Base-by-base conservation (phyloP, 2,888 invertebrate species). In the Phaonia tiefii region DNA sequence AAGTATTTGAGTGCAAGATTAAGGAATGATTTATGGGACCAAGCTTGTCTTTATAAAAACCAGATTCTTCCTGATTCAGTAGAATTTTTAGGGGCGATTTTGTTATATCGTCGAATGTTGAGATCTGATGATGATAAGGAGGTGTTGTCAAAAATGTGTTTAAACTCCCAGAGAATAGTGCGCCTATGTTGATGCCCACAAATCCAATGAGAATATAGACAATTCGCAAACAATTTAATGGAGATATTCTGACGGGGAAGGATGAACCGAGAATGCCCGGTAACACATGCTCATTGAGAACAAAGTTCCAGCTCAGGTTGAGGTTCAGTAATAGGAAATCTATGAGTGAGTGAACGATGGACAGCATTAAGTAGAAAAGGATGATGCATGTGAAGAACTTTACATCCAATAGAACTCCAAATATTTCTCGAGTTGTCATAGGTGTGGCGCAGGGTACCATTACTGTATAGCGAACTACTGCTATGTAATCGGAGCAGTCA, bases 371-470 rank as follows among this genome's bases (percentile, higher is more conserved):
- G 11, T 63, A 31, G 39, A 66, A 77, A 4, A 44, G 15, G 7
- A 72, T 3, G n/a, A 81, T 49, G 0, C 31, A 11, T 0, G 15
- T 10, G 44, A 67, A 58, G 49, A 75, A 10, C 10, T 77, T 1
- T 1, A 49, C 5, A 7, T 22, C 60, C 5, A 83, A 17, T 2
- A 81, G 22, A 1, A 58, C 7, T 0, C 31, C 44, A 51, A 66
- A 81, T 0, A 75, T 39, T 31, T 70, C 31, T 15, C 39, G 49
- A 11, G 58, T 58, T 17, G 58, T n/a, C 42, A 75, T 39, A 8
- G 37, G 39, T 1, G 20, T 51, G 5, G 81, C 72, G 66, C 83
- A 83, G 13, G 81, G 83, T 3, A 78, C 20, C 49, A 81, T 75
- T n/a, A 79, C 37, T 8, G 70, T 1, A n/a, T n/a, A n/a, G 13